These are phyloP conservation scores for Lepeophtheirus salmonis DNA, from an alignment of 1,140 invertebrate genomes.

Conservation along the genomic window DNA sequence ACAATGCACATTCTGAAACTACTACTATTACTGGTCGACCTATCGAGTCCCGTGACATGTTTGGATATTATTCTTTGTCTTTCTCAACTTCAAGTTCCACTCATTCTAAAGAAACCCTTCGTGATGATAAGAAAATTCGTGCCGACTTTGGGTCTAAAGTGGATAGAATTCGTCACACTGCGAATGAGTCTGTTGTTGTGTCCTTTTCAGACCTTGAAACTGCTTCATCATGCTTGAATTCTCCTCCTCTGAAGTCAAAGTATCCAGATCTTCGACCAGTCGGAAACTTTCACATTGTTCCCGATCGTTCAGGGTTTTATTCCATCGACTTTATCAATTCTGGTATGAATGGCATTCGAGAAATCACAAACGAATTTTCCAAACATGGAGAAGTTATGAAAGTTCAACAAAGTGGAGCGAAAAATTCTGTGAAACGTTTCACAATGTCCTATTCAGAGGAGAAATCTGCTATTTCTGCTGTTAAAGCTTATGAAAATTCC, in stretches of 20 bases:
- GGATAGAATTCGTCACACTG: neutral
- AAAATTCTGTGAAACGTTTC: slow-evolving; percentile 16
- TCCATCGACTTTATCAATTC: slow-evolving; percentile 18
- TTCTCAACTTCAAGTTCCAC: neutral
- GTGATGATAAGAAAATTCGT: slow-evolving; percentile 5
- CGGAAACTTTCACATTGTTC: neutral
- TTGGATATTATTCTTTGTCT: slow-evolving; percentile 9
- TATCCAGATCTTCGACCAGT: neutral
- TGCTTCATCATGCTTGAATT: neutral
- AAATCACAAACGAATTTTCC: slow-evolving; percentile 17
- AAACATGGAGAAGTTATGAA: slow-evolving; percentile 14
- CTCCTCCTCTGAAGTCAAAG: neutral
- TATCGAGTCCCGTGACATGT: slow-evolving; percentile 1
- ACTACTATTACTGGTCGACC: neutral
- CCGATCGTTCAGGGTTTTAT: slow-evolving; percentile 11
- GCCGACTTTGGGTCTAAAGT: slow-evolving; percentile 4
- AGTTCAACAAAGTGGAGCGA: slow-evolving; percentile 12
- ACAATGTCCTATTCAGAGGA: slow-evolving; percentile 12
- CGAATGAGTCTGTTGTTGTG: slow-evolving; percentile 1
- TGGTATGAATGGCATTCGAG: slow-evolving; percentile 12
- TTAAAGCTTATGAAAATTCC: neutral
- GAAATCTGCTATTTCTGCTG: slow-evolving; percentile 7
- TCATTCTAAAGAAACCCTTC: slow-evolving; percentile 3
- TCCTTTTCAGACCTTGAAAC: slow-evolving; percentile 1
- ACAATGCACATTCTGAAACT: no score